phyloP scores from a whole-genome alignment of 37 sponge, comb jelly and placozoan species.

The Spongilla lacustris region DNA sequence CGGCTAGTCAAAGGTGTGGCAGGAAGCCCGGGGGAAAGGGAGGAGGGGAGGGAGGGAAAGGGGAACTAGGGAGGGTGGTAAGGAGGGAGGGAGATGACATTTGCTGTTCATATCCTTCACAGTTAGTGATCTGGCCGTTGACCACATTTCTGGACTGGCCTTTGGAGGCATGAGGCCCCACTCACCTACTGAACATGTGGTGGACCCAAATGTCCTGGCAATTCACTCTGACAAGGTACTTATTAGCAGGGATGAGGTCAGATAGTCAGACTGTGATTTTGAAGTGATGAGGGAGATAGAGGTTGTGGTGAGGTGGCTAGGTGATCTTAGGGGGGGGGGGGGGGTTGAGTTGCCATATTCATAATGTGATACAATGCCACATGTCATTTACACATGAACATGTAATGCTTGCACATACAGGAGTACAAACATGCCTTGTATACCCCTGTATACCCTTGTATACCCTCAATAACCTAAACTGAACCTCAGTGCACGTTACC shows the following conservation, averaged over 20 bases:
- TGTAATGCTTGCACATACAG: too few relatives aligned
- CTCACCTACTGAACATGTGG: conserved; percentile 66
- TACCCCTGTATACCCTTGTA: too few relatives aligned
- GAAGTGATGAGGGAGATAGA: too few relatives aligned
- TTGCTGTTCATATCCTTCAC: not conserved
- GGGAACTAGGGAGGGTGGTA: not conserved
- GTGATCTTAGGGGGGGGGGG: too few relatives aligned
- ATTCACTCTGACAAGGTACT: conserved; percentile 77
- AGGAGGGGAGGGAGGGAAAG: not conserved
- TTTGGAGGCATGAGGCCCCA: conserved; percentile 67
- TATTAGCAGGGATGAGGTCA: not conserved
- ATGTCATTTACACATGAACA: not conserved
- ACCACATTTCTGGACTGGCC: conserved; percentile 67
- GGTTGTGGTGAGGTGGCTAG: too few relatives aligned
- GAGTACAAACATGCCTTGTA: too few relatives aligned
- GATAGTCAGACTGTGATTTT: too few relatives aligned
- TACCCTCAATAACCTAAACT: too few relatives aligned
- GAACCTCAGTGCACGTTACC: too few relatives aligned
- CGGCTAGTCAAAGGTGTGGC: not conserved
- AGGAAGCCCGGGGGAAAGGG: not conserved
- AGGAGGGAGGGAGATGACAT: not conserved
- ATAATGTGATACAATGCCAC: too few relatives aligned
- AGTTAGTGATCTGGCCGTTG: conserved; percentile 74
- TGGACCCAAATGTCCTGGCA: conserved; percentile 77
- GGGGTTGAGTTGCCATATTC: too few relatives aligned